A percentile compares a stretch with the other conserved stretches of the same genome.
Conservation (phyloP, 2,888 invertebrate genomes). For the Cosmia trapezina region DNA sequence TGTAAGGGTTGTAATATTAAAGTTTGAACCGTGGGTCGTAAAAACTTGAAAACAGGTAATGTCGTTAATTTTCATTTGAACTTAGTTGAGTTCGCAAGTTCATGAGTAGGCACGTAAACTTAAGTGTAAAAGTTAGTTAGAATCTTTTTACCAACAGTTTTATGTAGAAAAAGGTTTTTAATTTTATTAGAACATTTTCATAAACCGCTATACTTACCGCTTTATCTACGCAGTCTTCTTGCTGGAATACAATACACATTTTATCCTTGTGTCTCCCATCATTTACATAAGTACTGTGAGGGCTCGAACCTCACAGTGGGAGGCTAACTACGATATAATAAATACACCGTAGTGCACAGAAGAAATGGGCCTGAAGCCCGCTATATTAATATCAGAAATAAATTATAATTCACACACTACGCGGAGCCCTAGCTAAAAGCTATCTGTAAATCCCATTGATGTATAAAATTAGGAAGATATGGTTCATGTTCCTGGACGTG, state of each 20-base stretch:
- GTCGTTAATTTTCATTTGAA: slow-evolving; percentile 16
- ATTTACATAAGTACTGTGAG: too few relatives aligned
- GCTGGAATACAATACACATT: not conserved
- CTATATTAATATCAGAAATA: too few relatives aligned
- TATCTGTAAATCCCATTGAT: too few relatives aligned
- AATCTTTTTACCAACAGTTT: slow-evolving; percentile 5
- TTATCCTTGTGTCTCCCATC: not conserved
- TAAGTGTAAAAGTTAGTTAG: slow-evolving; percentile 26
- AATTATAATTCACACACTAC: too few relatives aligned
- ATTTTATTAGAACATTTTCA: not conserved
- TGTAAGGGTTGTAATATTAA: slow-evolving; percentile 36
- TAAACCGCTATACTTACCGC: too few relatives aligned
- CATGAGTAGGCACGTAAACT: slow-evolving; percentile 12
- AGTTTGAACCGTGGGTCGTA: slow-evolving; percentile 30
- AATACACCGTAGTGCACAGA: too few relatives aligned
- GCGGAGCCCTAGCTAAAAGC: too few relatives aligned
- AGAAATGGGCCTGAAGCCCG: too few relatives aligned
- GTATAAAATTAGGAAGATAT: too few relatives aligned
- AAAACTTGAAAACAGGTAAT: slow-evolving; percentile 19
- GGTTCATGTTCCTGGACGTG: too few relatives aligned
- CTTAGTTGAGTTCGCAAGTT: slow-evolving; percentile 22
- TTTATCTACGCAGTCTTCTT: not conserved
- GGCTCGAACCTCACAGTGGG: too few relatives aligned
- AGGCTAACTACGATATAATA: too few relatives aligned
- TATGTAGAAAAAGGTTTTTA: not conserved